phyloP scores from a whole-genome alignment of 2,113 vertebrate species.

The Syrrhaptes paradoxus region DNA sequence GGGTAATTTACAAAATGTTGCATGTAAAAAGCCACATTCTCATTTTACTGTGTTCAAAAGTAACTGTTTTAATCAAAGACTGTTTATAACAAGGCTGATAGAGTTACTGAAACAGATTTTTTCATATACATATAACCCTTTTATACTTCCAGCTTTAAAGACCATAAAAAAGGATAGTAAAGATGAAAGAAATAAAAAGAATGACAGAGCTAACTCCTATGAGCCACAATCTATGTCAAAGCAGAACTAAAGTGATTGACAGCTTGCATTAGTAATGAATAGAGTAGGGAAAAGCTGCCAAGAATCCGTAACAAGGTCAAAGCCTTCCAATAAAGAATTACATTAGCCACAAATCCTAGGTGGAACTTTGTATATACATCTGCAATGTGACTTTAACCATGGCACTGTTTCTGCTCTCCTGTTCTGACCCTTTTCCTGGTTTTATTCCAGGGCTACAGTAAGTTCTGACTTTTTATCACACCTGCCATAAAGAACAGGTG shows the following conservation, averaged over 20 bases:
- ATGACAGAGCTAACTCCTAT: conserved; percentile 42
- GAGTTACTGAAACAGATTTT: conserved; percentile 40
- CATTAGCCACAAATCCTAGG: conserved; percentile 46
- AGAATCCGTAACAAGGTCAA: conserved; percentile 58
- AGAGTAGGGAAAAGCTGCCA: conserved; percentile 33
- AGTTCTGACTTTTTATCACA: not conserved
- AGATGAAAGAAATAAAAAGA: conserved; percentile 62
- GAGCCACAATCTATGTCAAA: conserved; percentile 52
- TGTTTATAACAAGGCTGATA: conserved; percentile 55
- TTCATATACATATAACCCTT: conserved; percentile 48
- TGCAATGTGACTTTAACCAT: conserved; percentile 7
- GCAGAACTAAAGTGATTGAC: conserved; percentile 60
- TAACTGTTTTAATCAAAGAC: conserved; percentile 62
- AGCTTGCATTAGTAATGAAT: conserved; percentile 65
- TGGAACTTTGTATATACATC: conserved; percentile 12
- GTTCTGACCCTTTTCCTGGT: not conserved
- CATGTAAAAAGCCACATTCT: conserved; percentile 6
- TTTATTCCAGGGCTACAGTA: not conserved
- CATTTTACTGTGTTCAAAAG: conserved; percentile 16
- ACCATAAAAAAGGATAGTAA: conserved; percentile 50
- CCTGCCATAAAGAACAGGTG: not conserved
- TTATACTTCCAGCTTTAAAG: conserved; percentile 54
- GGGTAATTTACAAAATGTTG: conserved; percentile 33
- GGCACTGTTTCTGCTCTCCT: not conserved
- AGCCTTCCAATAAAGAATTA: conserved; percentile 61